phyloP scores from a whole-genome alignment of 2,888 invertebrate genomes.

The Ectemnius continuus region DNA sequence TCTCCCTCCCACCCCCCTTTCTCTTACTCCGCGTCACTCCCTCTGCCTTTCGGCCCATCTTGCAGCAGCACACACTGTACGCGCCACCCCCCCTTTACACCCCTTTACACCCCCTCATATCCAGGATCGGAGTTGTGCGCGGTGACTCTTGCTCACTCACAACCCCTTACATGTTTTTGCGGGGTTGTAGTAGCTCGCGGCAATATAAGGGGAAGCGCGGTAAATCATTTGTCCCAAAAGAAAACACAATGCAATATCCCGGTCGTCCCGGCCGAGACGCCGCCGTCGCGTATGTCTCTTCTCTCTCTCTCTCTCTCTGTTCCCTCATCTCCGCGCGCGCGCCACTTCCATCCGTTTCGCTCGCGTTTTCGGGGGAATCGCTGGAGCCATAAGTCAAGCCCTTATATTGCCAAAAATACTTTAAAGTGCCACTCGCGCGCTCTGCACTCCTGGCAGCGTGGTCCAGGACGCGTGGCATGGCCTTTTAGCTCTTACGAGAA shows the following conservation, averaged over 20 bases:
- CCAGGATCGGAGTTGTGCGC: constrained; percentile 22
- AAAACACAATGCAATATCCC: constrained; percentile 74
- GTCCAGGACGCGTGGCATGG: constrained; percentile 20
- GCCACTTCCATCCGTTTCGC: constrained; percentile 22
- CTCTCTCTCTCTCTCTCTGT: constrained; percentile 12
- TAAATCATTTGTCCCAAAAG: constrained; percentile 77
- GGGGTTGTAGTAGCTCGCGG: constrained; percentile 64
- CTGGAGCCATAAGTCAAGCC: constrained; percentile 74
- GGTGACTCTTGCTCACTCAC: constrained; percentile 55
- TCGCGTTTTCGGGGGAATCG: constrained; percentile 58
- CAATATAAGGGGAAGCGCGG: constrained; percentile 69
- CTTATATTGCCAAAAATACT: constrained; percentile 77
- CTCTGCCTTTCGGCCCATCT: constrained; percentile 12
- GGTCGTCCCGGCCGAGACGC: constrained; percentile 61
- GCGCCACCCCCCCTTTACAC: too few relatives aligned
- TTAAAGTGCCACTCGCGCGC: constrained; percentile 74
- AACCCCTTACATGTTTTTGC: constrained; percentile 73
- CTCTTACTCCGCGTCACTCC: constrained; percentile 31
- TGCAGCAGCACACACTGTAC: constrained; percentile 4
- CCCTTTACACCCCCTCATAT: too few relatives aligned
- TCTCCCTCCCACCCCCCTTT: constrained; percentile 15
- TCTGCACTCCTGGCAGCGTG: constrained; percentile 34
- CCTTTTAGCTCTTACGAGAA: constrained; percentile 25
- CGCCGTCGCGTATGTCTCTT: constrained; percentile 44
- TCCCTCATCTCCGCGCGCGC: not conserved